These are phyloP conservation scores for Heliocidaris tuberculata DNA, from an alignment of 35 echinoderm and acorn worm genomes.

Conservation along the genomic window DNA sequence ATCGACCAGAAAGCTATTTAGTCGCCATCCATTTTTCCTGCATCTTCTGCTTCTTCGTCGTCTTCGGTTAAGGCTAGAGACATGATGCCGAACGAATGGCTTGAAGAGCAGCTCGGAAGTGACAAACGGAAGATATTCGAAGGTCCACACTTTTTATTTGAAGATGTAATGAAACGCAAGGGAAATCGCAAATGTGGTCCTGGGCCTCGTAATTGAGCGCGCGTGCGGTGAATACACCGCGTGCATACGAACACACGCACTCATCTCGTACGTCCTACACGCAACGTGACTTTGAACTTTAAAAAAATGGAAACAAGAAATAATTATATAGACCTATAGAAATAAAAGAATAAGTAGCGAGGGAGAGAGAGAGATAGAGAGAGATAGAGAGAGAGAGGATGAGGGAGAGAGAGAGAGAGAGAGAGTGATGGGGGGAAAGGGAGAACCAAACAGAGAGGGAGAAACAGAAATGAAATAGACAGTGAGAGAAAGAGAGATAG, in stretches of 20 bases:
- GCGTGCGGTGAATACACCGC: conserved; percentile 44
- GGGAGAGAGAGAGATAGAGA: not conserved
- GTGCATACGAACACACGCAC: conserved; percentile 33
- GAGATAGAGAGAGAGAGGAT: not conserved
- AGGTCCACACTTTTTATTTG: conserved; percentile 14
- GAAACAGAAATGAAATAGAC: not conserved
- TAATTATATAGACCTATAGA: not conserved
- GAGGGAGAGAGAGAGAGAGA: not conserved
- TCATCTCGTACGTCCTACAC: not conserved
- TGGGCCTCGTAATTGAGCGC: conserved; percentile 41
- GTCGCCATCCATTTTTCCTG: not conserved
- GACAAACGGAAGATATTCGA: not conserved
- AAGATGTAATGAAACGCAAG: not conserved
- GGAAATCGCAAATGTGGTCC: not conserved
- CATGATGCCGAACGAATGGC: not conserved
- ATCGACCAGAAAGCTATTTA: not conserved
- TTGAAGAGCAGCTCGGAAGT: not conserved
- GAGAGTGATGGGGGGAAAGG: not conserved
- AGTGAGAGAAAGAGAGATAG: not conserved
- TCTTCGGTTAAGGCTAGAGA: not conserved
- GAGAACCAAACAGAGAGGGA: not conserved
- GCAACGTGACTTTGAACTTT: not conserved
- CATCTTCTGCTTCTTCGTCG: not conserved
- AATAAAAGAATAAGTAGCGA: not conserved
- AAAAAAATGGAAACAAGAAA: not conserved